These are phyloP conservation scores for Mastomys natalensis DNA, from an alignment of 2,113 vertebrate species.

Conservation along the genomic window DNA sequence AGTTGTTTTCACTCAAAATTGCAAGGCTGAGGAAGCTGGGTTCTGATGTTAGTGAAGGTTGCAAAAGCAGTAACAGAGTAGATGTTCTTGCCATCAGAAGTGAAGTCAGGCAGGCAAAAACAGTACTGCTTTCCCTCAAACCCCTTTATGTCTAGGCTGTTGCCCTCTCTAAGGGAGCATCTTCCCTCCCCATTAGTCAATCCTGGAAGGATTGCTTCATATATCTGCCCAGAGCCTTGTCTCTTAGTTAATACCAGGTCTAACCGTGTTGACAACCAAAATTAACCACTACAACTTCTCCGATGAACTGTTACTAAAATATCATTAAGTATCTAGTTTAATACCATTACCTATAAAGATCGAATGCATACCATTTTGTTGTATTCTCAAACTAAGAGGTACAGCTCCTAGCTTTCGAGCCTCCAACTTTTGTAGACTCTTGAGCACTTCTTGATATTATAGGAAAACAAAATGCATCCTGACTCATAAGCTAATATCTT, in stretches of 20 bases:
- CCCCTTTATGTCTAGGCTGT: background rate
- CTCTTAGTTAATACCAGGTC: background rate
- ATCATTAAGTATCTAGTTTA: background rate
- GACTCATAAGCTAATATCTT: background rate
- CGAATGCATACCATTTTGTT: background rate
- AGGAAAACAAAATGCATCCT: constrained; percentile 14
- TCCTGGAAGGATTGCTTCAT: background rate
- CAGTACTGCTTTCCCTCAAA: background rate
- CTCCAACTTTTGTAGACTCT: background rate
- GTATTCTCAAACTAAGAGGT: background rate
- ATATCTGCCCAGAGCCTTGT: background rate
- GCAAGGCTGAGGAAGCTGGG: background rate
- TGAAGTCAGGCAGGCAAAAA: background rate
- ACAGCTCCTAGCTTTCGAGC: background rate
- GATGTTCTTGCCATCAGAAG: background rate
- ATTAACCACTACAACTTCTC: background rate
- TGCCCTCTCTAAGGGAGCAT: background rate
- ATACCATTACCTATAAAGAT: background rate
- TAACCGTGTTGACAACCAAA: background rate
- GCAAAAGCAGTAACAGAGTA: background rate
- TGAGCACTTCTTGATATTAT: background rate
- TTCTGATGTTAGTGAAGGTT: background rate
- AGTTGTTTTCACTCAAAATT: background rate
- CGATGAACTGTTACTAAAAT: constrained; percentile 38
- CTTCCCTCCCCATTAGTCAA: background rate